Evolutionary conservation across 2,888 invertebrate genomes (phyloP).

Genomic region (Junonia oenone): DNA sequence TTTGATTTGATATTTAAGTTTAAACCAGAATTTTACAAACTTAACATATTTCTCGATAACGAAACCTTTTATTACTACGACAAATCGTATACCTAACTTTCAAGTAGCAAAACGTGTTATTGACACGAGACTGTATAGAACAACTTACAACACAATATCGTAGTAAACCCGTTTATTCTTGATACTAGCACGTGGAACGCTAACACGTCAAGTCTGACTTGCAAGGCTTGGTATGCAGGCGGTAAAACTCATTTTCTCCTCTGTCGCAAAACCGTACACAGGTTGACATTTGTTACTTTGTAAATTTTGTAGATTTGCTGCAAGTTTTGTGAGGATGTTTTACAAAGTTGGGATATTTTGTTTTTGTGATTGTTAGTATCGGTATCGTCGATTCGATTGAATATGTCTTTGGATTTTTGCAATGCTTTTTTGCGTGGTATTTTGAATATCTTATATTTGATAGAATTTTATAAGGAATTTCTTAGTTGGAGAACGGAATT

Average conservation of each 20-base stretch:
- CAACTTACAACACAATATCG: neutral
- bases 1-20: too few relatives aligned
- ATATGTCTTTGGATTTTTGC: too few relatives aligned
- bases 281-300: neutral
- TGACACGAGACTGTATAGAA: neutral
- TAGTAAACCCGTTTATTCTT: neutral
- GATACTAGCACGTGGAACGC: neutral
- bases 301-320: neutral
- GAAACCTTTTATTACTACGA: neutral
- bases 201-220: neutral
- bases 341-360: too few relatives aligned
- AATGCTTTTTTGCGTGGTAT: too few relatives aligned
- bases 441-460: too few relatives aligned
- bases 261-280: neutral
- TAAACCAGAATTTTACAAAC: too few relatives aligned
- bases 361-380: too few relatives aligned
- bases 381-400: too few relatives aligned
- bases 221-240: neutral
- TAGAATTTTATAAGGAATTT: too few relatives aligned
- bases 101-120: neutral
- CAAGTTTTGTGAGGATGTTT: too few relatives aligned
- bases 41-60: too few relatives aligned
- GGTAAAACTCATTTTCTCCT: neutral
- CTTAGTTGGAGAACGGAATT: too few relatives aligned
- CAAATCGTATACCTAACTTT: neutral